phyloP scores from a whole-genome alignment of 2,888 invertebrate genomes.

The Latrodectus elegans region DNA sequence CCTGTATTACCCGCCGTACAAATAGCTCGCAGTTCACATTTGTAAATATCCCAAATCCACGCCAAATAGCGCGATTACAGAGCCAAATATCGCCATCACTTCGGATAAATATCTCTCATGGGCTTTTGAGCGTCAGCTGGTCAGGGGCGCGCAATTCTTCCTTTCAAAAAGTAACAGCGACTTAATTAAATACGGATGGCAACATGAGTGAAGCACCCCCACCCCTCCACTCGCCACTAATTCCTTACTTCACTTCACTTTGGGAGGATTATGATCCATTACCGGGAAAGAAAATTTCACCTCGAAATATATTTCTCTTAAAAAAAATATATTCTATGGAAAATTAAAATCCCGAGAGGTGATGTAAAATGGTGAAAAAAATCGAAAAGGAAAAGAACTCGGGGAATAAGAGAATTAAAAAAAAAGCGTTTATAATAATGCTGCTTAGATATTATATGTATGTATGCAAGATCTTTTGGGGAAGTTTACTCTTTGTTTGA shows the following conservation, averaged over 20 bases:
- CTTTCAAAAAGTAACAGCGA: conserved; percentile 66
- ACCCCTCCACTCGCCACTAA: conserved; percentile 41
- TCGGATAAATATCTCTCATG: conserved; percentile 23
- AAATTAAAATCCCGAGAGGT: conserved; percentile 67
- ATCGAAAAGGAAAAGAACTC: conserved; percentile 8
- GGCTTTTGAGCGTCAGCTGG: conserved; percentile 56
- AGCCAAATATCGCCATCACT: conserved; percentile 25
- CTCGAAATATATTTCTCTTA: conserved; percentile 39
- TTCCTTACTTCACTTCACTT: conserved; percentile 64
- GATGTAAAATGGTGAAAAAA: conserved; percentile 28
- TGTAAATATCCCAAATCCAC: background rate
- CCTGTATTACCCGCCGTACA: no score
- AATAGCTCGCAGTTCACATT: background rate
- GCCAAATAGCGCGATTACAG: conserved; percentile 14
- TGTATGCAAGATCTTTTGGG: conserved; percentile 48
- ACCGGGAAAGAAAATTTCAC: conserved; percentile 59
- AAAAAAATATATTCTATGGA: conserved; percentile 41
- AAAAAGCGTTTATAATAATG: conserved; percentile 34
- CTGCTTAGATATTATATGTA: conserved; percentile 59
- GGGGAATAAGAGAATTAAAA: conserved; percentile 5
- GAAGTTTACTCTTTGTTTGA: conserved; percentile 45
- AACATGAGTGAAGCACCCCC: conserved; percentile 47
- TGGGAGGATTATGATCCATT: conserved; percentile 66
- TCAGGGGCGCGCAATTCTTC: conserved; percentile 58
- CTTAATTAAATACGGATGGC: conserved; percentile 68